These are phyloP conservation scores for Lasiommata megera DNA, from an alignment of 2,888 invertebrate species.

Conservation along the genomic window DNA sequence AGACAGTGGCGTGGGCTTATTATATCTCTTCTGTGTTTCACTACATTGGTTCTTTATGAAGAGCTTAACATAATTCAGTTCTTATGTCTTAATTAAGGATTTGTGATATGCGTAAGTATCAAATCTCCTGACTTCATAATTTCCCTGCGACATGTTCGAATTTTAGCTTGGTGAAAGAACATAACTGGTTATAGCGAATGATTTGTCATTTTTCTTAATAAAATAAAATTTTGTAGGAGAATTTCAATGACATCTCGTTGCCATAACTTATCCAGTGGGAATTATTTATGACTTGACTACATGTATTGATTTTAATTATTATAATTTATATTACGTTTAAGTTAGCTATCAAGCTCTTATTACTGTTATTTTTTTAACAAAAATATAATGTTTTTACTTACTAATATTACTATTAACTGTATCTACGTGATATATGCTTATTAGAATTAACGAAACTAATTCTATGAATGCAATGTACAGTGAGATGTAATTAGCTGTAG, in stretches of 20 bases:
- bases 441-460: not conserved
- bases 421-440: not conserved
- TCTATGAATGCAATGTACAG: not conserved
- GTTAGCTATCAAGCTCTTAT: not conserved
- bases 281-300: conserved; percentile 21
- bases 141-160: conserved; percentile 16
- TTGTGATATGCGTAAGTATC: too few relatives aligned
- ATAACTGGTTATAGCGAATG: conserved; percentile 62
- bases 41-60: too few relatives aligned
- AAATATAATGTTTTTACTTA: not conserved
- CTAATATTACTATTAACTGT: not conserved
- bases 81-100: too few relatives aligned
- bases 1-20: too few relatives aligned
- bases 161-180: conserved; percentile 45
- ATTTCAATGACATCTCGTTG: conserved; percentile 71
- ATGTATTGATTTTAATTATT: not conserved
- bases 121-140: too few relatives aligned
- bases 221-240: not conserved
- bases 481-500: too few relatives aligned
- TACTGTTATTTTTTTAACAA: not conserved
- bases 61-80: too few relatives aligned
- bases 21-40: too few relatives aligned
- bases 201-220: conserved; percentile 59
- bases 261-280: conserved; percentile 58
- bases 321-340: not conserved